phyloP scores from a whole-genome alignment of 1,140 invertebrate species.

The Portunus trituberculatus region DNA sequence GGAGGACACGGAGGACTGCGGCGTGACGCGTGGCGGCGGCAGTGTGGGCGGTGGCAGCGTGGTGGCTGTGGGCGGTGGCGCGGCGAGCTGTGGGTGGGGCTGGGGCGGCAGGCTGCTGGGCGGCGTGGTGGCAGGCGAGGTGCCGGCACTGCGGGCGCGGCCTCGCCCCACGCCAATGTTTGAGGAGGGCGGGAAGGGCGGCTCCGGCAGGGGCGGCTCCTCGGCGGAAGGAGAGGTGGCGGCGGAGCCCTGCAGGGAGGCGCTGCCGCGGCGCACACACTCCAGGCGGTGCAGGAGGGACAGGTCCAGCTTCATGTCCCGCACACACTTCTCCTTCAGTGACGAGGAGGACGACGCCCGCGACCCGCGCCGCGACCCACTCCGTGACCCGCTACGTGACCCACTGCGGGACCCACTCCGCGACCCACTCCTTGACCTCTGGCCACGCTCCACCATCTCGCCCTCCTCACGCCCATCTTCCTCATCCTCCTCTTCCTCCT shows the following conservation, averaged over 20 bases:
- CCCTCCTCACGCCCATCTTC: constrained; percentile 67
- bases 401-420: constrained; percentile 75
- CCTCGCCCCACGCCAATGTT: constrained; percentile 77
- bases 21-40: constrained; percentile 78
- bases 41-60: constrained; percentile 75
- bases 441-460: constrained; percentile 61
- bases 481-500: constrained; percentile 60
- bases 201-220: constrained; percentile 74
- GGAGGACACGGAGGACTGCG: constrained; percentile 78
- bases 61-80: background rate
- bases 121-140: constrained; percentile 76
- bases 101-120: constrained; percentile 78
- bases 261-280: constrained; percentile 72
- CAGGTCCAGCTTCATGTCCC: constrained; percentile 74
- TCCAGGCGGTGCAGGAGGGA: constrained; percentile 73
- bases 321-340: constrained; percentile 75
- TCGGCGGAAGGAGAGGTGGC: constrained; percentile 73
- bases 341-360: constrained; percentile 75
- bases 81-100: constrained; percentile 65
- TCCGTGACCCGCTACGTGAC: constrained; percentile 74
- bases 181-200: constrained; percentile 78
- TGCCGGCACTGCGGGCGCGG: constrained; percentile 70
- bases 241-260: constrained; percentile 73
- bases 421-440: constrained; percentile 75
- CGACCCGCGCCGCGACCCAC: constrained; percentile 71